These are phyloP conservation scores for Lamprologus speciosus DNA, from an alignment of 2,113 vertebrate species.

Conservation along the genomic window DNA sequence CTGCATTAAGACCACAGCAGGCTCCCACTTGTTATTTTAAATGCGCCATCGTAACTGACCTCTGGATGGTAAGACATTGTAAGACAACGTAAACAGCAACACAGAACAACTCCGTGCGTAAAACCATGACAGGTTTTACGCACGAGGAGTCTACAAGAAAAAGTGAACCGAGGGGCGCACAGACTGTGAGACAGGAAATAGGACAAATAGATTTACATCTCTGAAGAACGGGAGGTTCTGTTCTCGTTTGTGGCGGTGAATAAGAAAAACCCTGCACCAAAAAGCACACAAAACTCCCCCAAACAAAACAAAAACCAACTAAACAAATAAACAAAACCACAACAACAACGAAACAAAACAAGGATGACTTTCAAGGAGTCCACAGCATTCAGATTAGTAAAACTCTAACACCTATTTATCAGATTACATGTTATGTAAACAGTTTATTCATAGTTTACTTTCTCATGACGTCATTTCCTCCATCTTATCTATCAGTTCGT, in stretches of 20 bases:
- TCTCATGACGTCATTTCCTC: not conserved
- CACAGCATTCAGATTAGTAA: not conserved
- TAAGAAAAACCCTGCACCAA: not conserved
- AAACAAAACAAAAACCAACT: not conserved
- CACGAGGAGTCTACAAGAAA: not conserved
- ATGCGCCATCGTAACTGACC: not conserved
- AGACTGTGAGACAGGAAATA: not conserved
- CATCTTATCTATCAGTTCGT: not conserved
- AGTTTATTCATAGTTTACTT: not conserved
- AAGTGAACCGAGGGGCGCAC: not conserved
- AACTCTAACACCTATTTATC: not conserved
- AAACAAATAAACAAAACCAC: not conserved
- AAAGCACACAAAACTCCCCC: not conserved
- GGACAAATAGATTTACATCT: not conserved
- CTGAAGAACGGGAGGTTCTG: not conserved
- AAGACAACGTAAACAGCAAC: not conserved
- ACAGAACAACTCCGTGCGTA: not conserved
- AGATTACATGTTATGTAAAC: not conserved
- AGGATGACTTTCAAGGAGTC: not conserved
- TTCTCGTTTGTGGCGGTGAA: not conserved
- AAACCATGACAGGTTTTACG: not conserved
- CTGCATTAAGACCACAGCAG: not conserved
- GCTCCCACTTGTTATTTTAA: not conserved
- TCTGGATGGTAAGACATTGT: not conserved
- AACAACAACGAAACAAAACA: not conserved